phyloP scores from a whole-genome alignment of 92 coral and sea anemone species.

The Actinostola sp. region DNA sequence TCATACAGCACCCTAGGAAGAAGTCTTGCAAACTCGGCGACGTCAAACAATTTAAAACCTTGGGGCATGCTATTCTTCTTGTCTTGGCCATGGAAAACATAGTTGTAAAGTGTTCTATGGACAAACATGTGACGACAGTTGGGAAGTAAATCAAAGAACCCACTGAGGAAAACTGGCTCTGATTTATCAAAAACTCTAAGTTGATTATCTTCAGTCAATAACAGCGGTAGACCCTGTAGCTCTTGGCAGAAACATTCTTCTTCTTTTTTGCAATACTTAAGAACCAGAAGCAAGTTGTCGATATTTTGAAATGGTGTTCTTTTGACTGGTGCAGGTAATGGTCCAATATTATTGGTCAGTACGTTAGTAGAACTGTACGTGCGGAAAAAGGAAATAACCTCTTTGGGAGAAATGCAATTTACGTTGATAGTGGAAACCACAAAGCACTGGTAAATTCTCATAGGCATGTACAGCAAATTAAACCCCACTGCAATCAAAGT shows the following conservation, averaged over 20 bases:
- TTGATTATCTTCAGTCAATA: constrained; percentile 74
- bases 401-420: constrained; percentile 20
- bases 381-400: constrained; percentile 31
- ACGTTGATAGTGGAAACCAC: constrained; percentile 9
- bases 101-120: constrained; percentile 31
- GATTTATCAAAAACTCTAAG: constrained; percentile 46
- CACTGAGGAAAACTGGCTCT: constrained; percentile 48
- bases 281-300: constrained; percentile 39
- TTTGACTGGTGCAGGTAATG: constrained; percentile 21
- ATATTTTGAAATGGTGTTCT: constrained; percentile 47
- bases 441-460: constrained; percentile 10
- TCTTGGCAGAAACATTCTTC: constrained; percentile 25
- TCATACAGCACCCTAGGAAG: constrained; percentile 15
- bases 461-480: constrained; percentile 40
- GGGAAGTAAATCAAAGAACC: constrained; percentile 42
- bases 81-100: constrained; percentile 8
- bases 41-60: constrained; percentile 47
- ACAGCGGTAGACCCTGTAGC: constrained; percentile 73
- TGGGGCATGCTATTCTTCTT: background rate
- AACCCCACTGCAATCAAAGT: constrained; percentile 49
- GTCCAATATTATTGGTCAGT: constrained; percentile 33
- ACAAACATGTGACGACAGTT: constrained; percentile 37
- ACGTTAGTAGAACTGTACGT: constrained; percentile 16
- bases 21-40: constrained; percentile 33
- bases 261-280: constrained; percentile 59